Evolutionary conservation across 2,113 vertebrate genomes (phyloP).

Genomic region (Cromileptes altivelis): DNA sequence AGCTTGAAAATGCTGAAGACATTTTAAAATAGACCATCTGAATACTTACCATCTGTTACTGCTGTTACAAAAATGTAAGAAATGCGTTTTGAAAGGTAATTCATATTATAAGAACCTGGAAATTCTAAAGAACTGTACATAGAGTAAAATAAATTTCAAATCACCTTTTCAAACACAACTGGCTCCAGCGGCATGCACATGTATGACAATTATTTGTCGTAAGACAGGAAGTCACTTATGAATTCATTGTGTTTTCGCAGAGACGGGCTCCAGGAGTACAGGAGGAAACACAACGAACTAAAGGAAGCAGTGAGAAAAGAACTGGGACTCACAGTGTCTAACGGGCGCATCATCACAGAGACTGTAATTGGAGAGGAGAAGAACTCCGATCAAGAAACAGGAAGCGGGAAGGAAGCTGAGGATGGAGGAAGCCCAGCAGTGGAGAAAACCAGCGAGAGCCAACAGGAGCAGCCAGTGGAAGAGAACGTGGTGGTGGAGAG

Average conservation of each 20-base stretch:
- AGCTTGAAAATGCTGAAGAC: neutral
- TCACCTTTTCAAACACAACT: neutral
- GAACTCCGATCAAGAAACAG: slow-evolving; percentile 37
- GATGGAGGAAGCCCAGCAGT: slow-evolving; percentile 46
- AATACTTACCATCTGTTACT: neutral
- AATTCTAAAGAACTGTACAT: neutral
- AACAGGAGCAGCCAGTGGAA: slow-evolving; percentile 40
- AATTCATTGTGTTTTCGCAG: slow-evolving; percentile 52
- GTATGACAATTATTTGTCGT: neutral
- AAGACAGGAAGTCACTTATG: neutral
- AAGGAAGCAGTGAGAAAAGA: slow-evolving; percentile 75
- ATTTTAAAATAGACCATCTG: neutral
- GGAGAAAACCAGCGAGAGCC: slow-evolving; percentile 31
- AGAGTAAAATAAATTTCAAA: neutral
- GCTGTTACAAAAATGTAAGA: neutral
- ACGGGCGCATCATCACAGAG: neutral
- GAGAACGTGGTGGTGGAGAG: slow-evolving; percentile 3
- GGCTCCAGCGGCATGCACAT: neutral
- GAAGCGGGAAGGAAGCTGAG: slow-evolving; percentile 50
- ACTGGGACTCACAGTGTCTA: slow-evolving; percentile 49
- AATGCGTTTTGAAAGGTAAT: neutral
- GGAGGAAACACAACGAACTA: slow-evolving; percentile 77
- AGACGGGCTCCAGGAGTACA: slow-evolving; percentile 79
- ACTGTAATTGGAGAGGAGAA: slow-evolving; percentile 24
- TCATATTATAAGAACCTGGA: neutral